A percentile compares a stretch with the other conserved stretches of the same genome.
These are phyloP conservation scores for Dermochelys coriacea DNA, from an alignment of 2,797 vertebrate species.

Conservation along the genomic window DNA sequence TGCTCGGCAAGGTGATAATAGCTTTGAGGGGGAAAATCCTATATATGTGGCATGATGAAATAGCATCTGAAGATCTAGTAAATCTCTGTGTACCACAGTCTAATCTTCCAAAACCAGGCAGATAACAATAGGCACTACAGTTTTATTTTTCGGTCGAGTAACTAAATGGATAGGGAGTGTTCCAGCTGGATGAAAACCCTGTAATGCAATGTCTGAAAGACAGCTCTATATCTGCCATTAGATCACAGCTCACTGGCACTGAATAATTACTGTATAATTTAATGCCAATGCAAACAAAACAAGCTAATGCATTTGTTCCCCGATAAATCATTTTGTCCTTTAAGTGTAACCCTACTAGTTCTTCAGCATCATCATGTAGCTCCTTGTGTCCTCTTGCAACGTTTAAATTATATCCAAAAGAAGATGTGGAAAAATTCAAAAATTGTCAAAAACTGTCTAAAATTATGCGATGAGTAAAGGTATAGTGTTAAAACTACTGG, in stretches of 20 bases:
- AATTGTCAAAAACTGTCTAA: neutral
- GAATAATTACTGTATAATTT: constrained; percentile 23
- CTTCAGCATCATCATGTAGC: constrained; percentile 21
- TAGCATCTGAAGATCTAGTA: neutral
- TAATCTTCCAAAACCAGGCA: constrained; percentile 22
- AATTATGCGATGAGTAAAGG: neutral
- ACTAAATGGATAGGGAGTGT: neutral
- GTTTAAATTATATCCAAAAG: constrained; percentile 8
- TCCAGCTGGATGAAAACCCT: neutral
- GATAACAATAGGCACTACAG: neutral
- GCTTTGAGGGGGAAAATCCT: neutral
- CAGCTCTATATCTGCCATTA: neutral
- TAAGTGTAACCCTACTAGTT: constrained; percentile 5
- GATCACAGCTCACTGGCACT: neutral
- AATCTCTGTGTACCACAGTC: neutral
- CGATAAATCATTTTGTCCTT: constrained; percentile 23
- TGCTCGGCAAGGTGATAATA: neutral
- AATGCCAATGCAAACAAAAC: constrained; percentile 24
- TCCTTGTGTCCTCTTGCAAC: accelerated
- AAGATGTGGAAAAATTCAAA: neutral
- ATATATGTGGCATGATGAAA: neutral
- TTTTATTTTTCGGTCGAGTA: neutral
- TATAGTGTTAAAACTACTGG: neutral
- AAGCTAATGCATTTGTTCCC: neutral
- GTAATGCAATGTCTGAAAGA: neutral